phyloP scores from a whole-genome alignment of 2,888 invertebrate genomes.

The Anthophora plumipes region DNA sequence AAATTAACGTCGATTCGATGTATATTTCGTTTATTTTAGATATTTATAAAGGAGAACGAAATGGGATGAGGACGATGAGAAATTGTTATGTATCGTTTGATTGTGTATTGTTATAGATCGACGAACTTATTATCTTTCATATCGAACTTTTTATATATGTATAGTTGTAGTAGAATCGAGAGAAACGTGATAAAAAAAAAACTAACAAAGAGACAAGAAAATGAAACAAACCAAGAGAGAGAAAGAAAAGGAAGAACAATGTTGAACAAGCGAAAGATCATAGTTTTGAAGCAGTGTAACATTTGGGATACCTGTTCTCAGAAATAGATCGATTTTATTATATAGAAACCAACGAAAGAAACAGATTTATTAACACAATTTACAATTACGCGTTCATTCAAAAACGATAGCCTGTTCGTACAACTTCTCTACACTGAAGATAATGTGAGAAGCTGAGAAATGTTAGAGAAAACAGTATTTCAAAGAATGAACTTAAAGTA shows the following conservation, averaged over 20 bases:
- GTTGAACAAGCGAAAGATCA: background rate
- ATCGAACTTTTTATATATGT: conserved; percentile 53
- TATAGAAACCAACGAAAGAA: background rate
- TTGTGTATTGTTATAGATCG: conserved; percentile 40
- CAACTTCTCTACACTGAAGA: background rate
- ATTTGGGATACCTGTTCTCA: conserved; percentile 44
- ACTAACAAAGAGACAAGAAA: background rate
- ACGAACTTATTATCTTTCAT: conserved; percentile 44
- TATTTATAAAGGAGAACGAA: conserved; percentile 45
- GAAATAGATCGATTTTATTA: conserved; percentile 17
- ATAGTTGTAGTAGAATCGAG: conserved; percentile 23
- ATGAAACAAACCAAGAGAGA: background rate
- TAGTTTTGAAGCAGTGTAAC: conserved; percentile 31
- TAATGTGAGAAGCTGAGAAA: background rate
- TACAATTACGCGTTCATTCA: conserved; percentile 1
- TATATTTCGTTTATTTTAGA: conserved; percentile 49
- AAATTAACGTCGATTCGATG: conserved; percentile 23
- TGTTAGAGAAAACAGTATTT: background rate
- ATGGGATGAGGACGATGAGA: conserved; percentile 17
- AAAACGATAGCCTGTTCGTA: conserved; percentile 4
- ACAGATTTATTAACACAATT: conserved; percentile 7
- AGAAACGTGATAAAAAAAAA: background rate
- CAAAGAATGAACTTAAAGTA: background rate
- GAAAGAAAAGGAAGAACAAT: background rate
- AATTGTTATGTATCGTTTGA: conserved; percentile 29